Base-by-base conservation (phyloP, 2,888 invertebrate species). In the Listrodromus nycthemerus region DNA sequence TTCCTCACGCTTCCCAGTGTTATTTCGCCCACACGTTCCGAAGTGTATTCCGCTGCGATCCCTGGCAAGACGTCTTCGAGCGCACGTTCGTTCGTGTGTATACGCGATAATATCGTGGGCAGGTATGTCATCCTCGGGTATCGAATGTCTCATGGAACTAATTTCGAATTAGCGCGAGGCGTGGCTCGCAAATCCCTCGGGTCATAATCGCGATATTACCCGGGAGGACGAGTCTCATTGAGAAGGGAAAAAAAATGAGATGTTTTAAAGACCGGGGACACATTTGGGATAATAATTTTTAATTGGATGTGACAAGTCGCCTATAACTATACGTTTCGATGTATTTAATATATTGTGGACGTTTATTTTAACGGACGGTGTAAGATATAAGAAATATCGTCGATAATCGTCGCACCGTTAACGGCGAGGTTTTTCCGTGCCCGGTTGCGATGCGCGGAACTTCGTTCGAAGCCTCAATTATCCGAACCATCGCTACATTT, bases 141-240 rank as follows among this genome's bases (percentile, higher is more conserved):
- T 83, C 85, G 82, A 76, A 75, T 83, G 80, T 85, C 82, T 80
- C 58, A 81, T 55, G 61, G n/a, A 27, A 33, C 78, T 67, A 61
- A 74, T 74, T 63, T 19, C 66, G 50, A 45, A 63, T 71, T 80
- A 69, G 69, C 75, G 67, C 66, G 52, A 67, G 50, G 67, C 67
- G 67, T 55, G 66, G 70, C 74, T 50, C 48, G 63, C 41, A 45
- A 61, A 73, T 73, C 33, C 45, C 3, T 45, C n/a, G 27, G 73
- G 58, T 33, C 16, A 45, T 73, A 73, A 74, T 74, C 48, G 41
- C 27, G 63, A 21, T 63, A 16, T 30, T 33, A 48, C 13, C 19
- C n/a, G 24, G 48, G 19, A 48, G 27, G 73, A 33, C 27, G 8
- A 24, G 76, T 48, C 41, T 41, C 41, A 41, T 65, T 33, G 21